Conservation (phyloP, 1,140 invertebrate genomes). For the Lasioglossum albipes region DNA sequence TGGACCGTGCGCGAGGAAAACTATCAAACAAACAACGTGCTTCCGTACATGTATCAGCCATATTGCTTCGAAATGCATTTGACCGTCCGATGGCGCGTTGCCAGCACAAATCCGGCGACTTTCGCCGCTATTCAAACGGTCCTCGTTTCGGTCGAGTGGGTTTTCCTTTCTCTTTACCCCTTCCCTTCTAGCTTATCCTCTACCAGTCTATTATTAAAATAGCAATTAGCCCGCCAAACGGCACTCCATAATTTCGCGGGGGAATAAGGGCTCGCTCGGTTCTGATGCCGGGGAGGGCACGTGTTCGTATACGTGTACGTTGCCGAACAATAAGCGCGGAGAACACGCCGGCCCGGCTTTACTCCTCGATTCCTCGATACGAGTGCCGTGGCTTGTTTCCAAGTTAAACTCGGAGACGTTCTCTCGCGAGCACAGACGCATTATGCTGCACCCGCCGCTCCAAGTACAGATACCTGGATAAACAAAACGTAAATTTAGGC, state of each 20-base stretch:
- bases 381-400: slow-evolving; percentile 61
- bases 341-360: slow-evolving; percentile 34
- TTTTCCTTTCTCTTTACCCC: slow-evolving; percentile 1
- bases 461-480: slow-evolving; percentile 36
- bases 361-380: slow-evolving; percentile 53
- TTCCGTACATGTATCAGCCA: slow-evolving; percentile 19
- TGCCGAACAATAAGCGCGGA: slow-evolving; percentile 43
- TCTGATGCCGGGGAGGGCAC: neutral
- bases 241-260: slow-evolving; percentile 6
- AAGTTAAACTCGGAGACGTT: slow-evolving; percentile 65
- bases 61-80: slow-evolving; percentile 41
- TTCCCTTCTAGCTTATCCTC: no score
- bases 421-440: slow-evolving; percentile 33
- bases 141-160: neutral
- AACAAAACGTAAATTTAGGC: slow-evolving; percentile 58
- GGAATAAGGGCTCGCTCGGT: neutral
- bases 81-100: slow-evolving; percentile 43
- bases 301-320: slow-evolving; percentile 9
- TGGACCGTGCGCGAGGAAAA: slow-evolving; percentile 15
- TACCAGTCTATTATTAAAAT: slow-evolving; percentile 38
- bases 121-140: slow-evolving; percentile 39
- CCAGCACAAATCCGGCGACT: slow-evolving; percentile 51
- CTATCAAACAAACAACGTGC: slow-evolving; percentile 30
- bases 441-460: slow-evolving; percentile 20
- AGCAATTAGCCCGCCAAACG: slow-evolving; percentile 35